Evolutionary conservation across 2,113 vertebrate species (phyloP), one percentile per base, ranked within the genome.

Genomic region (Ifrita kowaldi): DNA sequence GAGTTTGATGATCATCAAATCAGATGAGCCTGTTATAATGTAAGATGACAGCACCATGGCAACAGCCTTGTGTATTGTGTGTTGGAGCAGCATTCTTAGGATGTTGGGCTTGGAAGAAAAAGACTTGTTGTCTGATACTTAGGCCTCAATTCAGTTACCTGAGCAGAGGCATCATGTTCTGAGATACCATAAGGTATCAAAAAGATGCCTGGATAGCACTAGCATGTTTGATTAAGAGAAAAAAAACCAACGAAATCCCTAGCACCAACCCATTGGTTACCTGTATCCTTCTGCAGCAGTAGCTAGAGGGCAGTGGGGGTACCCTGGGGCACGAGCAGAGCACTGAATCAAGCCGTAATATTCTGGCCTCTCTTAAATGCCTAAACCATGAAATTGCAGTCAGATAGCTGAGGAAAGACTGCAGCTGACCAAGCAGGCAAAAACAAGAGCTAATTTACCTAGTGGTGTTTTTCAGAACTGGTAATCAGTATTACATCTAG

Each of bases 181-280:
- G n/a, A 87, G 55, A 47, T 5, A 62, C 3, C 6, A 2, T 16
- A 33, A 35, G 4, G 1, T 75, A 39, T 35, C 42, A 14, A 59
- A 82, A 67, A 63, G 11, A 53, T 3, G 2, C 18, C 53, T 74
- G 26, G 9, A 46, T 23, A 50, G 24, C 18, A 69, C n/a, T 52
- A 76, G 17, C 1, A 41, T 33, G 12, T 71, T 87, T 73, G 22
- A 49, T 80, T 73, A 16, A 64, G 14, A 44, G 20, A 15, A 32
- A 35, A 35, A 41, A 37, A 9, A 0, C 1, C 26, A 56, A 16
- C 7, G 22, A 60, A 65, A 59, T 2, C 9, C 28, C 3, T 11
- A 35, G n/a, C 44, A 3, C 2, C 6, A n/a, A 9, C 10, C 3
- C 9, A n/a, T 0, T 62, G 26, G 2, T 27, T 62, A 57, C 23